Base-by-base conservation (phyloP, 2,888 invertebrate genomes). In the Drosophila dives region DNA sequence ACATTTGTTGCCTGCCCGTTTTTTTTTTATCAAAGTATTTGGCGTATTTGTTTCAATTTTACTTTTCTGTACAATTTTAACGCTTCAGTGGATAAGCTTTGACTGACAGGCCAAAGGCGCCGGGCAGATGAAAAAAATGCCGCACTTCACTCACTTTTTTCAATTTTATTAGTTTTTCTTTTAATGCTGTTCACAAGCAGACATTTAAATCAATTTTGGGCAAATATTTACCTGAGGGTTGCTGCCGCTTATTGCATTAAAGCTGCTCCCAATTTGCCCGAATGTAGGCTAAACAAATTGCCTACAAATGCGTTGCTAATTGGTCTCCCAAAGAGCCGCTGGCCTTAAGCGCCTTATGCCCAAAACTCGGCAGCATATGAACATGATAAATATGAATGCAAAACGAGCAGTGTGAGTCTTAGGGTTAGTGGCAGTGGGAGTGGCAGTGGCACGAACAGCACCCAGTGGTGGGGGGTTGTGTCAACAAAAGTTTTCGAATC, bases 21-120 rank as follows among this genome's bases (percentile, higher is more conserved):
- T 74, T 76, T 74, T 76, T 62, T 86, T 83, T 87, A 90, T 88
- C 89, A 83, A 77, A 86, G 89, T 88, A 86, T 83, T 45, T 53
- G 59, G 48, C 75, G 77, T 85, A 83, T 80, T 86, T 82, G 85
- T 88, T 90, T 88, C 82, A 84, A 90, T 83, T 86, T 86, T 78
- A 80, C 80, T 74, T 82, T 72, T 72, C 69, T 81, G 79, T 55
- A 76, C 82, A 90, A 91, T 91, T 90, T 91, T 91, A 91, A 92
- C 91, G 91, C 91, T 86, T 91, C 85, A 92, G 77, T 91, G 84
- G 81, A 74, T 90, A 88, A 87, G 80, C 88, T 83, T 90, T 88
- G 89, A 82, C 89, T 82, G 84, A 63, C 89, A 83, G 88, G 26
- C 26, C 58, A 58, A 42, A 48, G 48, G 33, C 53, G 58, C 53